Conservation (phyloP, 2,797 vertebrate species). For the Yasuhikotakia modesta region DNA sequence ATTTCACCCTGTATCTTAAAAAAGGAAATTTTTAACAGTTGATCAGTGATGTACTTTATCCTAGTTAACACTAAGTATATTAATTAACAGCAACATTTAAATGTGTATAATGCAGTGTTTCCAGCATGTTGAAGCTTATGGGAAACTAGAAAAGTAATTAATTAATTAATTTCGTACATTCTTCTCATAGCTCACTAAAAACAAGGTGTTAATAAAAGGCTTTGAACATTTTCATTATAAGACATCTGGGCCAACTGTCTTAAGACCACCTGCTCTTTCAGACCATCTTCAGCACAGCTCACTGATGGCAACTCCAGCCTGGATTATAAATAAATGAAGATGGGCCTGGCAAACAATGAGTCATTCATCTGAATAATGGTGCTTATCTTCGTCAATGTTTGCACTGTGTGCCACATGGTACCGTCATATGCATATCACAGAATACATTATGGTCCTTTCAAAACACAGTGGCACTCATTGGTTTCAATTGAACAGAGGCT, state of each 20-base stretch:
- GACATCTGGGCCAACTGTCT: not conserved
- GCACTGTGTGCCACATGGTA: slow-evolving; percentile 34
- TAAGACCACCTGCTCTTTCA: not conserved
- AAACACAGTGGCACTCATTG: slow-evolving; percentile 12
- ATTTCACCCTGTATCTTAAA: too few species aligned
- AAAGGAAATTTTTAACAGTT: too few species aligned
- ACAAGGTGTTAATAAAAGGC: not conserved
- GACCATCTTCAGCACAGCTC: not conserved
- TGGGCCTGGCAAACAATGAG: slow-evolving; percentile 31
- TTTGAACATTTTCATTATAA: not conserved
- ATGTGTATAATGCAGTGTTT: too few species aligned
- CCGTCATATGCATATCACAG: slow-evolving; percentile 35
- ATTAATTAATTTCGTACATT: not conserved
- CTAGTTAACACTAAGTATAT: too few species aligned
- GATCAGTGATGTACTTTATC: too few species aligned
- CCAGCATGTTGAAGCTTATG: not conserved
- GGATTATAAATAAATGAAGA: slow-evolving; percentile 42
- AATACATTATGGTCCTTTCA: slow-evolving; percentile 22
- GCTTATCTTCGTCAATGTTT: slow-evolving; percentile 48
- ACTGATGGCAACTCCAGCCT: not conserved
- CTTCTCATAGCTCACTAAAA: not conserved
- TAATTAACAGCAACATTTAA: too few species aligned
- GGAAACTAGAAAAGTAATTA: not conserved
- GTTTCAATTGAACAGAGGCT: slow-evolving; percentile 22
- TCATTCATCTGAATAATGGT: slow-evolving; percentile 42